Evolutionary conservation across 1,140 invertebrate genomes (phyloP), one percentile per base, ranked within the genome.

Genomic region (Ostrea edulis): DNA sequence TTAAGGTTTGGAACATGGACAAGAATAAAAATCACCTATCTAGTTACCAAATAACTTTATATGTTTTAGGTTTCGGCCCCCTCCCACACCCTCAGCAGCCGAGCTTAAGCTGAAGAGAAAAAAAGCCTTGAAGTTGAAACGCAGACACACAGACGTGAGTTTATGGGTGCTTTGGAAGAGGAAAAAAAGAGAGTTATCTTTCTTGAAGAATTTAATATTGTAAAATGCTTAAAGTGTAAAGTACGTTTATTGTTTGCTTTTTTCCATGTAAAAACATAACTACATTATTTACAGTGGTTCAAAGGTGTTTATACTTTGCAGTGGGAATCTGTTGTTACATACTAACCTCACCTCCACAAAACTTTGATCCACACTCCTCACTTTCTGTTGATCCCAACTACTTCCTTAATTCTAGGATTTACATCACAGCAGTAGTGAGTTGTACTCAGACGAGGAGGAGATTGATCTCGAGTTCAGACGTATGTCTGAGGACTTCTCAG

Each of bases 31-130:
- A 44, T 44, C 35, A 44, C 5, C 35, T 44, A 44, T 5, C 35
- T 44, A 44, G 35, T 44, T 44, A 44, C 5, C 35, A 44, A 44
- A 44, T 44, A 44, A 44, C 35, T 62, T 62, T 2, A 20, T 62
- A 62, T 77, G 25, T 88, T 87, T n/a, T 86, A 91, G 90, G 53
- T 88, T 90, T 55, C 62, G 77, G n/a, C 86, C 90, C 9, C 89
- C 88, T 17, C 85, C 88, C 35, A 86, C 88, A 22, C 65, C 86
- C 0, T 85, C 88, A n/a, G 89, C 88, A 85, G 82, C 89, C 2
- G 91, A 91, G 35, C 52, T 88, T 12, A 92, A 91, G 86, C 68
- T 92, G 14, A 92, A 91, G 86, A 55, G 91, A 25, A 92, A 91
- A 86, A 92, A 91, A 86, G 91, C 90, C 17, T 62, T 90, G 51